Conservation (phyloP, 2,888 invertebrate genomes). For the Polyommatus icarus region DNA sequence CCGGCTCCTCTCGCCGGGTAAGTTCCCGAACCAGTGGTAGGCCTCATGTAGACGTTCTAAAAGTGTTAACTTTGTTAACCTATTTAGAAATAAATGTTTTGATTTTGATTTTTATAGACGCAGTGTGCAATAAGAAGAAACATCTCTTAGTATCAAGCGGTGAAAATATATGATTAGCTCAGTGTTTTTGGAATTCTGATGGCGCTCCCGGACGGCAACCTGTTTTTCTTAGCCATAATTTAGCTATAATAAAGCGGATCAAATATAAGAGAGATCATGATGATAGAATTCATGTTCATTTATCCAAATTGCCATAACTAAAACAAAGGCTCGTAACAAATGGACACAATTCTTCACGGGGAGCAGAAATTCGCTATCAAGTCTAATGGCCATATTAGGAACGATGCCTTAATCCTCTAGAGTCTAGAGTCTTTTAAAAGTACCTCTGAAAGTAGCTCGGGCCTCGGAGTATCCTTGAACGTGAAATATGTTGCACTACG, state of each 20-base stretch:
- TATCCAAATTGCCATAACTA: neutral
- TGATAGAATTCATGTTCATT: neutral
- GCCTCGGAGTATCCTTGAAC: slow-evolving; percentile 13
- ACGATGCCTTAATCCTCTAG: slow-evolving; percentile 25
- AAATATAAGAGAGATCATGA: neutral
- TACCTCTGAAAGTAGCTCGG: slow-evolving; percentile 27
- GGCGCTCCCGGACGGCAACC: too few relatives aligned
- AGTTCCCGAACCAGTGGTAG: too few relatives aligned
- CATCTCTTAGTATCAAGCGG: too few relatives aligned
- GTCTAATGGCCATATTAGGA: slow-evolving; percentile 20
- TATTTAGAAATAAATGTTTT: too few relatives aligned
- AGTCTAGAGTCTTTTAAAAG: slow-evolving; percentile 30
- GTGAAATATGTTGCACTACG: slow-evolving; percentile 27
- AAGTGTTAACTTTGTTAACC: too few relatives aligned
- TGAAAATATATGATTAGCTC: too few relatives aligned
- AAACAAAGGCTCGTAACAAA: neutral
- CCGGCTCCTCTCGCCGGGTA: too few relatives aligned
- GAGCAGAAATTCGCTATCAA: slow-evolving; percentile 11
- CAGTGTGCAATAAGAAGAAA: too few relatives aligned
- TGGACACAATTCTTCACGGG: slow-evolving; percentile 7
- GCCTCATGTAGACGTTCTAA: neutral
- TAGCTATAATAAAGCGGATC: too few relatives aligned
- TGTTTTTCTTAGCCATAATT: too few relatives aligned
- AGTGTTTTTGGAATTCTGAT: too few relatives aligned
- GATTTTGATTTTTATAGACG: too few relatives aligned